Base-by-base conservation (phyloP, 2,888 invertebrate species). In the Ophion obscuratus region DNA sequence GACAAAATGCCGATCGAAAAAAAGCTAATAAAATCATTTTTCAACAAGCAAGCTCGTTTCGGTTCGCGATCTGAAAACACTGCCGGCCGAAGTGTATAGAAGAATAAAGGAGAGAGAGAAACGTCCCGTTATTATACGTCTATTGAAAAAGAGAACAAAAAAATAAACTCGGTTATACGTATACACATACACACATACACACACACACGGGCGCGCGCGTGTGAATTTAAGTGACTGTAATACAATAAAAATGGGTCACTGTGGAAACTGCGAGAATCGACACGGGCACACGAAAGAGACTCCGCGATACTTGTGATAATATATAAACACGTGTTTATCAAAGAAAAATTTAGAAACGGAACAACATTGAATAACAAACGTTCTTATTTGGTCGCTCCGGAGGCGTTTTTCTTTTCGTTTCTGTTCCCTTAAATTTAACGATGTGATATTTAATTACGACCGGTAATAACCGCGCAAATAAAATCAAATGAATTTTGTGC, bases 31-130 rank as follows among this genome's bases (percentile, higher is more conserved):
- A 44, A 64, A 40, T 47, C 57, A 67, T 61, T 40, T 31, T 31
- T 47, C 40, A 47, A 47, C 47, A 14, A 14, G 61, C 11, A 31
- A 66, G 53, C 68, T 75, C 57, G 75, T 84, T 84, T 84, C 57
- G 75, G 66, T 81, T 81, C 71, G 76, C 71, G 80, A 47, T 47
- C 84, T 81, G 84, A 64, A 74, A 84, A 81, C 84, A 84, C 84
- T 81, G 84, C 84, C 84, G 81, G 84, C 80, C 76, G 81, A 24
- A 67, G 76, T 71, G 71, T 76, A 44, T 75, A 80, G 64, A 53
- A 57, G 40, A 59, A 61, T 20, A 74, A 61, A 40, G 24, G 40
- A 10, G 36, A 57, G 14, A 61, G 61, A 36, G 40, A 74, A 40
- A 61, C 17, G 20, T 73, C 40, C 73, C 36, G 73, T 73, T 57